Evolutionary conservation across 2,888 invertebrate genomes (phyloP), one percentile per base, ranked within the genome.

Genomic region (Carcina quercana): DNA sequence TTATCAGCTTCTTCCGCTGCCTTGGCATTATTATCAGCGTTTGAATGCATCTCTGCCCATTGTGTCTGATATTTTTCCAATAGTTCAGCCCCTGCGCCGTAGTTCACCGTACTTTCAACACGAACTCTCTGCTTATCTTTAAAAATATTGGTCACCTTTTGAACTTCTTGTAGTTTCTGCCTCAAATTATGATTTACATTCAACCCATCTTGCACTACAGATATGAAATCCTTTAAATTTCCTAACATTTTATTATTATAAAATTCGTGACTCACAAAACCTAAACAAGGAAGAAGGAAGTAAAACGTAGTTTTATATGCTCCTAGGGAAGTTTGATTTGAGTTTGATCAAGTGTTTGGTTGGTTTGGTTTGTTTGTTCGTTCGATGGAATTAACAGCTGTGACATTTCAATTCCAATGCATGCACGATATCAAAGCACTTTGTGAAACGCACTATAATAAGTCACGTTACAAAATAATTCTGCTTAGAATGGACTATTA

Each of bases 41-140:
- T 80, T 41, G 86, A 83, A 45, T 92, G 92, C 26, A 92, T 59
- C 47, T 89, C 87, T 11, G 86, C 87, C 93, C 93, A 93, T 40
- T 90, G 82, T 27, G 87, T 75, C 61, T 92, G 91, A 64, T 89
- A 92, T 63, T 89, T 88, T 40, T 88, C 86, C 28, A 93, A 65
- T 38, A 92, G 70, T 40, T 88, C 88, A 17, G 88, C 88, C 3
- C 92, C 93, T 45, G 90, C 91, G 53, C 88, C 86, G 30, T 70
- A 82, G 43, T 79, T 78, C 1, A 80, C 76, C 59, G 68, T 73
- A 35, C 61, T 69, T 51, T 75, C 76, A 27, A 45, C 59, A 1
- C 46, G 43, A 20, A 60, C 50, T 50, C 66, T 71, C 27, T 70
- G 73, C 45, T 69, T 78, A 25, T 83, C 83, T 53, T 68, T 74